Evolutionary conservation across 2,888 invertebrate genomes (phyloP).

Genomic region (Calliopum simillimum): DNA sequence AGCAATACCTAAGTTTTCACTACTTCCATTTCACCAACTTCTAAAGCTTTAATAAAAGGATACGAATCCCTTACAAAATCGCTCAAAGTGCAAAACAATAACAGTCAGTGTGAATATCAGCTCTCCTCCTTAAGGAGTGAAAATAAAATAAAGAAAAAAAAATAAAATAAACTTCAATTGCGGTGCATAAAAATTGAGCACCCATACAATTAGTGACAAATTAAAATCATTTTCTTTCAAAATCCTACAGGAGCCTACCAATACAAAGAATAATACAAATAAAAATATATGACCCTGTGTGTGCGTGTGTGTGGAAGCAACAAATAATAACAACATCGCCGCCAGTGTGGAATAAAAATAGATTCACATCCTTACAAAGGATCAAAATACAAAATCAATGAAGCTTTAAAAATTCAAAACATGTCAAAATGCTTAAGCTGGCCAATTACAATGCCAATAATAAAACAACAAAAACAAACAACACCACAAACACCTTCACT

Average conservation of each 20-base stretch:
- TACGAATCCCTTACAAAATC: no score
- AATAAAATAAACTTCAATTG: constrained; percentile 30
- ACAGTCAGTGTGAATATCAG: no score
- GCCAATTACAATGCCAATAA: constrained; percentile 47
- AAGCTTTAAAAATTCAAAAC: constrained; percentile 48
- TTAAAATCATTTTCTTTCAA: constrained; percentile 16
- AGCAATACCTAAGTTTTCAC: no score
- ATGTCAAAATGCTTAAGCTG: constrained; percentile 47
- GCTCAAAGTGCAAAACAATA: neutral
- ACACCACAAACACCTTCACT: constrained; percentile 17
- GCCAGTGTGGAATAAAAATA: constrained; percentile 16
- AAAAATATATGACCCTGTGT: constrained; percentile 42
- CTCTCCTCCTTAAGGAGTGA: neutral
- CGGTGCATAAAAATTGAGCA: constrained; percentile 45
- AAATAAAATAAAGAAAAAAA: neutral
- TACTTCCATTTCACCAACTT: no score
- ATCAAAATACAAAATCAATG: constrained; percentile 34
- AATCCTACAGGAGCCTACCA: constrained; percentile 1
- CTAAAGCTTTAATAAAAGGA: no score
- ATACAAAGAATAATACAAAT: constrained; percentile 35
- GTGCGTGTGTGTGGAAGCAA: constrained; percentile 37
- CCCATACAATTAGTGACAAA: constrained; percentile 46
- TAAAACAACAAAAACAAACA: constrained; percentile 33
- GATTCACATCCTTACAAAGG: neutral
- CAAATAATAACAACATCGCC: constrained; percentile 31